Base-by-base conservation (phyloP, 2,113 vertebrate genomes). In the Stegastes partitus region DNA sequence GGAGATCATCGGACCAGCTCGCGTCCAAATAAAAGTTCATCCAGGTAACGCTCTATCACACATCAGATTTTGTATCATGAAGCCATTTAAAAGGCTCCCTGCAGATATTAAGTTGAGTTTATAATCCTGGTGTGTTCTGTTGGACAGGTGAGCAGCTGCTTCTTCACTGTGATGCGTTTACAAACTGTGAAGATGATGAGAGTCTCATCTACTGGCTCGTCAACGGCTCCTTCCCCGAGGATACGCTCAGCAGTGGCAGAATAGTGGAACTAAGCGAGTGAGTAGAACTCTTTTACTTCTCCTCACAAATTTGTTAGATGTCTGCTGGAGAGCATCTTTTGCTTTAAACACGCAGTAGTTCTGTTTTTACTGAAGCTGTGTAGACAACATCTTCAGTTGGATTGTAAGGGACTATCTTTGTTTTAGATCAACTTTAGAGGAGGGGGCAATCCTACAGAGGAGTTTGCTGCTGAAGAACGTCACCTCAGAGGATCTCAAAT, bases 141-240 rank as follows among this genome's bases (percentile, higher is more conserved):
- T 49, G 63, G 1, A 23, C 74, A 95, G 93, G 92, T 8, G 22
- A 82, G 18, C 18, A 0, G 0, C 69, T 93, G 62, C 10, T 87
- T 22, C 79, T 94, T 21, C 25, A 81, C 69, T 95, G 94, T 25
- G 69, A 70, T 18, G 93, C 90, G 0, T 15, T 75, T 5, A 19
- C 83, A 22, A 77, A 92, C 8, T 53, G 62, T 59, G 59, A 79
- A 26, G 89, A 84, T 26, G 87, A 74, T 0, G 25, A 87, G 31
- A 77, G 69, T 0, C 75, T 95, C 3, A 92, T 96, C 74, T 96
- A 96, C 87, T 96, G 96, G 96, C 84, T 97, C 57, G 92, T 95
- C 11, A 94, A 96, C 0, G 86, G 78, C 8, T 84, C 87, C 9
- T 96, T 96, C 77, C 95, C 95, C 0, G 94, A 96, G 34, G 87